Conservation (phyloP, 2,113 vertebrate species). For the Pituophis catenifer region DNA sequence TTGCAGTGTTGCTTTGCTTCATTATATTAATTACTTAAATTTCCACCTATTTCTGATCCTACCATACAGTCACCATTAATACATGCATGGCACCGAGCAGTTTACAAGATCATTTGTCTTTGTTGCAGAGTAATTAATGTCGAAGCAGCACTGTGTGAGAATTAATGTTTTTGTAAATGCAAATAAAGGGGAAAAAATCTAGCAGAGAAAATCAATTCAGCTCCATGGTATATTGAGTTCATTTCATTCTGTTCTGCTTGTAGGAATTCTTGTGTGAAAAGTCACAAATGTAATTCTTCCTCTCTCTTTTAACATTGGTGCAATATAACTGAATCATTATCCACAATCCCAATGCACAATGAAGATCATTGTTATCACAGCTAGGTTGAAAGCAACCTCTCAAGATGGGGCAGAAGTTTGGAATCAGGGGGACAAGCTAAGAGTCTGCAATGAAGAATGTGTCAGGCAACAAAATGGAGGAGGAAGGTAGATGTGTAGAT, state of each 20-base stretch:
- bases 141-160: conserved; percentile 37
- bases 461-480: not conserved
- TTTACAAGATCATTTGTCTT: conserved; percentile 54
- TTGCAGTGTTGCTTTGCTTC: not conserved
- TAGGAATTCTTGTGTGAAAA: conserved; percentile 18
- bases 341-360: not conserved
- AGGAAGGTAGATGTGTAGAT: not conserved
- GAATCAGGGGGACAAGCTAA: not conserved
- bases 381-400: not conserved
- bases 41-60: conserved; percentile 7
- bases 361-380: not conserved
- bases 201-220: conserved; percentile 51
- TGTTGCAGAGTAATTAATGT: conserved; percentile 54
- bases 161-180: conserved; percentile 57
- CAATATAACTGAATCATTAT: not conserved
- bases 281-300: not conserved
- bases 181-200: conserved; percentile 21
- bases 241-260: conserved; percentile 31
- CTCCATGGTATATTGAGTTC: conserved; percentile 14
- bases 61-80: conserved; percentile 32
- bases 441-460: not conserved
- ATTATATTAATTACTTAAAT: conserved; percentile 32
- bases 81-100: conserved; percentile 35
- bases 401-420: not conserved
- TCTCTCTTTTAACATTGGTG: not conserved